Percentiles rank a stretch among this genome's conserved stretches.
Evolutionary conservation across 2,888 invertebrate species (phyloP).

Genomic region (Arctia plantaginis): DNA sequence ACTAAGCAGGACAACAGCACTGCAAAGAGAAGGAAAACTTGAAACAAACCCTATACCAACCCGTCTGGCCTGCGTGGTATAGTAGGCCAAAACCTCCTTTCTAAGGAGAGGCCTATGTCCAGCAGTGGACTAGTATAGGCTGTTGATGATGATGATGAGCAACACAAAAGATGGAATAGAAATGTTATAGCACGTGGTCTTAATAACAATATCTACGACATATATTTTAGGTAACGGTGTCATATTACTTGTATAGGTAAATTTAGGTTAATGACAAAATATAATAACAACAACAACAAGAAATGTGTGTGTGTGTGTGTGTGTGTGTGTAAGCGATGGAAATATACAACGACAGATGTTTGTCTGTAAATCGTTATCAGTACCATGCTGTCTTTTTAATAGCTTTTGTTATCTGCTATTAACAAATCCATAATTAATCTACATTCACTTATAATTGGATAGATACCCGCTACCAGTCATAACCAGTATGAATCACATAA

Average conservation of each 20-base stretch:
- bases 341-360: neutral
- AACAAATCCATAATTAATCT: neutral
- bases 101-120: no score
- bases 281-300: neutral
- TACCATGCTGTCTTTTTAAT: neutral
- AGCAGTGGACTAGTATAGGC: no score
- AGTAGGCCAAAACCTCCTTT: no score
- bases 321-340: neutral
- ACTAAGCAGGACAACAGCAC: no score
- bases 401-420: neutral
- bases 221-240: no score
- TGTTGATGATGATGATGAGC: no score
- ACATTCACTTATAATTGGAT: neutral
- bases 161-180: no score
- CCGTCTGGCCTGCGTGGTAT: no score
- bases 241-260: neutral
- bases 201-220: no score
- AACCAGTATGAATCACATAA: neutral
- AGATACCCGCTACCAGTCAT: neutral
- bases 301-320: neutral
- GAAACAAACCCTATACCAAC: no score
- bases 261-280: neutral
- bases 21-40: no score
- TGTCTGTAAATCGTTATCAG: neutral
- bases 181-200: no score